A percentile compares a stretch with the other conserved stretches of the same genome.
These are phyloP conservation scores for Parambassis ranga DNA, from an alignment of 2,797 vertebrate genomes.

Conservation along the genomic window DNA sequence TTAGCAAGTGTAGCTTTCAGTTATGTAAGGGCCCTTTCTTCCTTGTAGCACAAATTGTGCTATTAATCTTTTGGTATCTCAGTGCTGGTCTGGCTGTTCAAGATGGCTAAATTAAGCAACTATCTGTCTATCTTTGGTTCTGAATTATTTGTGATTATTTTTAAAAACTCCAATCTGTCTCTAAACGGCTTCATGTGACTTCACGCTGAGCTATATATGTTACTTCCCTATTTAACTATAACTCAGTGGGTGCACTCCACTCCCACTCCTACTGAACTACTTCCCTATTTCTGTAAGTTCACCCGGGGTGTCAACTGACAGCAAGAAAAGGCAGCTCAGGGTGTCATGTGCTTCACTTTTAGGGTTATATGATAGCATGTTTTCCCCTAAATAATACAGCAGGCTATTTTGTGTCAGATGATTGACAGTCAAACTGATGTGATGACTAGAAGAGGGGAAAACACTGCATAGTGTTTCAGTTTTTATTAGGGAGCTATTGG, in stretches of 20 bases:
- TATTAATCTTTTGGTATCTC: not conserved
- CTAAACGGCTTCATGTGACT: not conserved
- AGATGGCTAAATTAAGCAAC: not conserved
- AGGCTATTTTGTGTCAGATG: not conserved
- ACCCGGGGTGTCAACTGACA: constrained; percentile 16
- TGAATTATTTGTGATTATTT: not conserved
- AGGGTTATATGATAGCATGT: constrained; percentile 7
- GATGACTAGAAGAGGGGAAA: constrained; percentile 12
- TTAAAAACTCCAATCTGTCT: not conserved
- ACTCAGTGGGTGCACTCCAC: too few relatives aligned
- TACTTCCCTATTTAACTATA: not conserved
- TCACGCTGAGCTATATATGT: not conserved
- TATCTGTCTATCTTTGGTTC: not conserved
- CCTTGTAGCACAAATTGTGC: not conserved
- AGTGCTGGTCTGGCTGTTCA: not conserved
- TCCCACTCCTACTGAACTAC: not conserved
- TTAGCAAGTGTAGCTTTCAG: accelerated
- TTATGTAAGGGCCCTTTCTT: not conserved
- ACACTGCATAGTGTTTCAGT: constrained; percentile 15
- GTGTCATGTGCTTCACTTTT: not conserved
- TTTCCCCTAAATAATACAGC: constrained; percentile 8
- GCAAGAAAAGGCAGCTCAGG: not conserved
- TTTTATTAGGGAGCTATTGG: constrained; percentile 21
- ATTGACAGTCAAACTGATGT: not conserved
- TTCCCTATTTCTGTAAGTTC: constrained; percentile 11